Conservation (phyloP, 2,113 vertebrate species). For the Sarotherodon lohbergeri region DNA sequence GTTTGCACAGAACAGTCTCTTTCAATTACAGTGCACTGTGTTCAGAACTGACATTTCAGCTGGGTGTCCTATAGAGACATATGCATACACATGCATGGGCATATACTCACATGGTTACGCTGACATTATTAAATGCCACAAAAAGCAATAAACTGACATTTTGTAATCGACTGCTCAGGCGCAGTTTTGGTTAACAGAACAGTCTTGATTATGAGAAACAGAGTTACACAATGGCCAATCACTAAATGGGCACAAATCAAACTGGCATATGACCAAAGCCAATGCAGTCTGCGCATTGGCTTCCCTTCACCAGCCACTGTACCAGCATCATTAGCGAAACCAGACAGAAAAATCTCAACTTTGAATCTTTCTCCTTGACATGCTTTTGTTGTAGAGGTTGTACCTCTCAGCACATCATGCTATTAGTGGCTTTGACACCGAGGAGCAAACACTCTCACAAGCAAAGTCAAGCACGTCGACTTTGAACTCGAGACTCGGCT, state of each 20-base stretch:
- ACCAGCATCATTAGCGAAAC: not conserved
- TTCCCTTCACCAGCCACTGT: not conserved
- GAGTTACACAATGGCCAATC: not conserved
- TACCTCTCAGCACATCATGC: not conserved
- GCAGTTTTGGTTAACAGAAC: not conserved
- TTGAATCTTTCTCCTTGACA: not conserved
- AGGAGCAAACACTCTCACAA: not conserved
- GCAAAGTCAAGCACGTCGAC: not conserved
- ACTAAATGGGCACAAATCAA: not conserved
- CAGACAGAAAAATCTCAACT: not conserved
- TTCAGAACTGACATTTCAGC: constrained; percentile 14
- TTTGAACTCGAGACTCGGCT: not conserved
- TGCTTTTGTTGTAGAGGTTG: not conserved
- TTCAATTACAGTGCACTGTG: not conserved
- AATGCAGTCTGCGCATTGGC: not conserved
- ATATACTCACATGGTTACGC: not conserved
- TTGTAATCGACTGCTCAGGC: not conserved
- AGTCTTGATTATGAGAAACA: not conserved
- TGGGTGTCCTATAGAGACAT: not conserved
- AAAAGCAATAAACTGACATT: constrained; percentile 24
- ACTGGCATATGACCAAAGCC: not conserved
- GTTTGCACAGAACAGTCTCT: not conserved
- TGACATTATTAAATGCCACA: constrained; percentile 35
- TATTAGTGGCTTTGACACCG: not conserved
- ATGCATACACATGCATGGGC: not conserved